phyloP scores from a whole-genome alignment of 2,888 invertebrate species.

The Capitulum mitella region DNA sequence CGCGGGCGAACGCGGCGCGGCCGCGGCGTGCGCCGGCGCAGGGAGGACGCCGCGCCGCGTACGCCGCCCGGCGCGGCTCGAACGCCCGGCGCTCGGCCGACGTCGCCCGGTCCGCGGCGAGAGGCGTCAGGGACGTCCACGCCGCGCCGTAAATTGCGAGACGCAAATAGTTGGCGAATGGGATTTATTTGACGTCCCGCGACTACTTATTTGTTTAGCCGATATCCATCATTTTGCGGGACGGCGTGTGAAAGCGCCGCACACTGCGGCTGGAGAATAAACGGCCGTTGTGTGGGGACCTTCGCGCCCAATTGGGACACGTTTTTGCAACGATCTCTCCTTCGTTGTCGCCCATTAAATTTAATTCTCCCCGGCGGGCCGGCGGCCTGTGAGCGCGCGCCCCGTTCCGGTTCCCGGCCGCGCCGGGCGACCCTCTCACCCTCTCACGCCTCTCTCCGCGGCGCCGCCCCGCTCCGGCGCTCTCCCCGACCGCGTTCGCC shows the following conservation, averaged over 20 bases:
- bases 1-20: not conserved
- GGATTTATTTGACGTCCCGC: no score
- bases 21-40: not conserved
- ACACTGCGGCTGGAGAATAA: not conserved
- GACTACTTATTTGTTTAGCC: not conserved
- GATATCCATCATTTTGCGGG: not conserved
- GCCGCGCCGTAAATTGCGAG: no score
- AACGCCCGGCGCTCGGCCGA: no score
- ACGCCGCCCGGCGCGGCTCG: no score
- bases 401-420: not conserved
- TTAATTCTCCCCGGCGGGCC: constrained; percentile 4
- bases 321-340: not conserved
- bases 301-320: not conserved
- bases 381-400: not conserved
- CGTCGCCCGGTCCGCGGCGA: no score
- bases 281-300: not conserved
- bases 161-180: no score
- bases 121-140: no score
- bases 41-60: no score
- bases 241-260: not conserved
- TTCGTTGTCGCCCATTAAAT: not conserved
- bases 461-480: not conserved
- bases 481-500: not conserved
- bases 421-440: not conserved
- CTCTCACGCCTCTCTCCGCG: not conserved